Base-by-base conservation (phyloP, 2,888 invertebrate genomes). In the Alentia gelatinosa region DNA sequence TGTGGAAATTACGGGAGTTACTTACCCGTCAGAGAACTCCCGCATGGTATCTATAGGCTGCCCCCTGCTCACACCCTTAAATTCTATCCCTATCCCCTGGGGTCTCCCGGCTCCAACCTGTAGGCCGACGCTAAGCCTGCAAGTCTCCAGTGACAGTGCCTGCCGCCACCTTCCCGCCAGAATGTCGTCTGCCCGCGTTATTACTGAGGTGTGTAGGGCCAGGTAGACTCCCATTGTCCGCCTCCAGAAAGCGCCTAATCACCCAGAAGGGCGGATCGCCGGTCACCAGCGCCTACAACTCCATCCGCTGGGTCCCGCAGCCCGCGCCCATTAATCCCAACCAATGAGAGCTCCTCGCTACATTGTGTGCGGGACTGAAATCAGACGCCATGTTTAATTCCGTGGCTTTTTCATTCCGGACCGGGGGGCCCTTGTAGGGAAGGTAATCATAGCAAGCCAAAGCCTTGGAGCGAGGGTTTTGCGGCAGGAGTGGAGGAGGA, bases 311-410 rank as follows among this genome's bases (percentile, higher is more conserved):
- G 19, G 50, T 35, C 39, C 50, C 33, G 86, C 47, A 42, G 47
- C 9, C 23, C 26, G 19, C 42, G 47, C 40, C 42, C 47, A 86
- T 86, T 86, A 86, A 86, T 86, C 86, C 86, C n/a, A 19, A 86
- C 86, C 86, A 86, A 47, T 86, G 30, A 42, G 33, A 86, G 26
- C 86, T 86, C 86, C 86, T 42, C 50, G 26, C 47, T 42, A 86
- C 86, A 86, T 86, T 86, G 86, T 86, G 42, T 50, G 86, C 86
- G 86, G 33, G 35, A 35, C 86, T 86, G 86, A 86, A 86, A 86
- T 42, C 86, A 47, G 86, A 86, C 86, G 86, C 86, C 86, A 86
- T 86, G 86, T 86, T 86, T 86, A 86, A 86, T 86, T 86, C 86
- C 86, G 86, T 30, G 50, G 42, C 86, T 23, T 86, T 86, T 86